phyloP scores from a whole-genome alignment of 2,888 invertebrate genomes.

The Yponomeuta cagnagella region DNA sequence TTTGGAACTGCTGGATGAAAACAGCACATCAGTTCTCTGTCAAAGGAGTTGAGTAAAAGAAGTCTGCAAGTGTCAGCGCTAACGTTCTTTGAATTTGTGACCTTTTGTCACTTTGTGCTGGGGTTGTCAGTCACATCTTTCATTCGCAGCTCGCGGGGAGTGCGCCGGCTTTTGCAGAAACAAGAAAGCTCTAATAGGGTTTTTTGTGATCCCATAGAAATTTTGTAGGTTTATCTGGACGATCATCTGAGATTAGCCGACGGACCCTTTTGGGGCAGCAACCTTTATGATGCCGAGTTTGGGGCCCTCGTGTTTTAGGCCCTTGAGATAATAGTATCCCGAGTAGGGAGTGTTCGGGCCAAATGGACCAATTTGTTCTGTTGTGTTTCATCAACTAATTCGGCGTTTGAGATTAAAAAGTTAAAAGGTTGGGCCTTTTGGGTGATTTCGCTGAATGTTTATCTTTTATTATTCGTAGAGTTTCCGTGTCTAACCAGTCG shows the following conservation, averaged over 20 bases:
- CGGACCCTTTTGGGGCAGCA: constrained; percentile 3
- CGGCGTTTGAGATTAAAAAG: neutral
- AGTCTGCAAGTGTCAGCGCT: constrained; percentile 44
- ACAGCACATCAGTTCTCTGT: constrained; percentile 13
- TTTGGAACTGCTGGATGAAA: neutral
- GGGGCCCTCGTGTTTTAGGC: neutral
- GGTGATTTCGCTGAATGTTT: neutral
- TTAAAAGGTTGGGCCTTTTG: neutral
- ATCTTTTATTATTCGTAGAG: too few relatives aligned
- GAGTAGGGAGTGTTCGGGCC: neutral
- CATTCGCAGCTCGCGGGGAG: constrained; percentile 31
- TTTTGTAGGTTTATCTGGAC: constrained; percentile 3
- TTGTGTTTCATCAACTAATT: neutral
- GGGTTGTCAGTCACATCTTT: constrained; percentile 29
- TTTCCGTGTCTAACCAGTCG: too few relatives aligned
- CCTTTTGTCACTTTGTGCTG: constrained; percentile 37
- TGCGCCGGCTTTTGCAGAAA: constrained; percentile 17
- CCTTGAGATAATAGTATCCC: constrained; percentile 3
- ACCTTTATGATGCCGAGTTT: neutral
- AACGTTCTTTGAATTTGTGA: constrained; percentile 37
- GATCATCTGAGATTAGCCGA: neutral
- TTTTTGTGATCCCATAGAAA: constrained; percentile 10
- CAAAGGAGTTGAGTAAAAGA: constrained; percentile 27
- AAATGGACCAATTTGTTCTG: constrained; percentile 5
- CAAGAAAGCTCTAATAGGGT: constrained; percentile 12